These are phyloP conservation scores for Sebastes itinus DNA, from an alignment of 2,797 vertebrate species.

Conservation along the genomic window DNA sequence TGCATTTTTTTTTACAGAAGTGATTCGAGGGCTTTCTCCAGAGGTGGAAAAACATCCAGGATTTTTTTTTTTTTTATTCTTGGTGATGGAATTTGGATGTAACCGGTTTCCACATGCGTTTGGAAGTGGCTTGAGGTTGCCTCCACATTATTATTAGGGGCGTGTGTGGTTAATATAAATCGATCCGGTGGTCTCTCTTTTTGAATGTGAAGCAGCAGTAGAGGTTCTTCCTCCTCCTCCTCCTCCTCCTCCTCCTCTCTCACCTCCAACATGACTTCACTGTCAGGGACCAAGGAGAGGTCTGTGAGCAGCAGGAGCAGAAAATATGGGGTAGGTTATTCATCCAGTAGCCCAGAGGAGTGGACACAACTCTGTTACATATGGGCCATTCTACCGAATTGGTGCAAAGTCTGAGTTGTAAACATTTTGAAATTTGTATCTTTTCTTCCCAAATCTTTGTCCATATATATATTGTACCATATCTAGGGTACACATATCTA, in stretches of 20 bases:
- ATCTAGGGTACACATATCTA: no score
- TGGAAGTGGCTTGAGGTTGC: slow-evolving; percentile 50
- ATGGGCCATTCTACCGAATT: no score
- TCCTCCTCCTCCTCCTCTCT: slow-evolving; percentile 40
- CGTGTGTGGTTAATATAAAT: slow-evolving; percentile 68
- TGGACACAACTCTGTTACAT: slow-evolving; percentile 49
- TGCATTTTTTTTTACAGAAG: not conserved
- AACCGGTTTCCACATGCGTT: slow-evolving; percentile 47
- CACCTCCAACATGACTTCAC: slow-evolving; percentile 84
- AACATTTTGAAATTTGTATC: no score
- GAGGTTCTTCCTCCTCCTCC: slow-evolving; percentile 35
- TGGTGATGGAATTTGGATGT: slow-evolving; percentile 38
- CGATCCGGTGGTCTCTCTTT: slow-evolving; percentile 54
- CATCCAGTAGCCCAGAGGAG: not conserved
- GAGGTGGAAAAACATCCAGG: not conserved
- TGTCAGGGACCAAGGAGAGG: slow-evolving; percentile 92
- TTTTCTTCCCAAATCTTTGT: no score
- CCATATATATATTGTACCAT: no score
- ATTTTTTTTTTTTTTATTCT: slow-evolving; percentile 5
- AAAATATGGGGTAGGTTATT: slow-evolving; percentile 93
- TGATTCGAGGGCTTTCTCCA: not conserved
- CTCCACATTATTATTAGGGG: slow-evolving; percentile 51
- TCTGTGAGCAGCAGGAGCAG: slow-evolving; percentile 89
- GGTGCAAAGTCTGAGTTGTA: no score
- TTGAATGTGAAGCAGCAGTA: slow-evolving; percentile 76